Evolutionary conservation across 2,797 vertebrate genomes (phyloP).

Genomic region (Enteromius unitaeniatus): DNA sequence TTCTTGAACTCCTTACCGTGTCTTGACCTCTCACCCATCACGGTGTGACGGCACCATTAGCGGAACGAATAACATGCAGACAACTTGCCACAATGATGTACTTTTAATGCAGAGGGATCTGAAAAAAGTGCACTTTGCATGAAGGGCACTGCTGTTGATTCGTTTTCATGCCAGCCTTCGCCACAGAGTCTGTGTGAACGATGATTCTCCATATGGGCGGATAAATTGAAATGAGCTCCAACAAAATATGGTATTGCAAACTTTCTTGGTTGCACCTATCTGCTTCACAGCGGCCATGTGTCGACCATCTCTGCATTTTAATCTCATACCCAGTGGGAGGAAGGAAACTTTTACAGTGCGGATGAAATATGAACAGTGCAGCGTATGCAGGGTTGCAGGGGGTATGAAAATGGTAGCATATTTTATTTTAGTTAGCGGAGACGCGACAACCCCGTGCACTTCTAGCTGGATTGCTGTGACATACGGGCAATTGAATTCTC

Average conservation of each 20-base stretch:
- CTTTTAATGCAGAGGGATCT: conserved; percentile 18
- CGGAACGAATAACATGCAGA: conserved; percentile 19
- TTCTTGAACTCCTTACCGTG: neutral
- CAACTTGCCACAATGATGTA: conserved; percentile 18
- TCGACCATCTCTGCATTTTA: conserved; percentile 39
- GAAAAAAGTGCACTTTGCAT: conserved; percentile 19
- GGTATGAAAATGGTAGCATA: neutral
- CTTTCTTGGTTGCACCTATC: conserved; percentile 37
- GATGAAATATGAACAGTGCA: conserved; percentile 40
- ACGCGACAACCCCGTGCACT: neutral
- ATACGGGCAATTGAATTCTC: neutral
- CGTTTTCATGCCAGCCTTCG: conserved; percentile 9
- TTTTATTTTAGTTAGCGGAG: conserved; percentile 37
- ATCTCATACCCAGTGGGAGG: conserved; percentile 45
- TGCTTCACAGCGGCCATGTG: conserved; percentile 30
- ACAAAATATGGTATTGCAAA: conserved; percentile 16
- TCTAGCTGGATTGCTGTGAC: neutral
- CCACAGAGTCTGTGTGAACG: conserved; percentile 26
- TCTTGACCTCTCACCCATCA: conserved; percentile 24
- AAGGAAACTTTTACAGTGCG: conserved; percentile 30
- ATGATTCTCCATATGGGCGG: conserved; percentile 28
- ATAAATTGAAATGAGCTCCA: conserved; percentile 23
- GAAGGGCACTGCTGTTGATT: conserved; percentile 32
- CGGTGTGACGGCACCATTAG: conserved; percentile 2
- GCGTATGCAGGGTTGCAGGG: neutral